These are phyloP conservation scores for Iphiclides podalirius DNA, from an alignment of 2,888 invertebrate genomes.

Conservation along the genomic window DNA sequence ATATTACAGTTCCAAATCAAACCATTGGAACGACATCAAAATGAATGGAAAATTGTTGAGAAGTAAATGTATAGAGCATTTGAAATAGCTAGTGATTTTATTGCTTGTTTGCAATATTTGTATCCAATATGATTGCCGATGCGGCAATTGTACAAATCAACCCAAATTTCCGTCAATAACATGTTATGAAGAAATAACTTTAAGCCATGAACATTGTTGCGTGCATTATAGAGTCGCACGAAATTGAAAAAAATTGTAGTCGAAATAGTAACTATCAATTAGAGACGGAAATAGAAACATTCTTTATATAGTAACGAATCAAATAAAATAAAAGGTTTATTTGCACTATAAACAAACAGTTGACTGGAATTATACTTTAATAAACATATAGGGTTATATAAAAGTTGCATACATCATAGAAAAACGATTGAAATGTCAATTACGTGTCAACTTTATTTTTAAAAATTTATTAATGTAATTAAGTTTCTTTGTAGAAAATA, in stretches of 20 bases:
- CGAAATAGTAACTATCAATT: slow-evolving; percentile 11
- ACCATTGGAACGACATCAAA: neutral
- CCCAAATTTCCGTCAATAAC: slow-evolving; percentile 35
- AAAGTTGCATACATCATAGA: too few relatives aligned
- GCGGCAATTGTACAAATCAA: slow-evolving; percentile 29
- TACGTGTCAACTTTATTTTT: too few relatives aligned
- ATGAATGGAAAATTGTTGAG: slow-evolving; percentile 2
- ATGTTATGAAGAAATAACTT: slow-evolving; percentile 43
- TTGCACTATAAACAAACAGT: too few relatives aligned
- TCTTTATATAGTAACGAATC: neutral
- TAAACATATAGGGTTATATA: too few relatives aligned
- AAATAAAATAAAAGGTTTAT: too few relatives aligned
- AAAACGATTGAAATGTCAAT: too few relatives aligned
- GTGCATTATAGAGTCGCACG: slow-evolving; percentile 36
- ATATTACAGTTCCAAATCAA: neutral
- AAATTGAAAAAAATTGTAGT: slow-evolving; percentile 46
- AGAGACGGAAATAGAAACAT: neutral
- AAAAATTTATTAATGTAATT: too few relatives aligned
- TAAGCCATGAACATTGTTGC: slow-evolving; percentile 45
- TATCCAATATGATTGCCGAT: slow-evolving; percentile 27
- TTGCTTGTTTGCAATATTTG: slow-evolving; percentile 23
- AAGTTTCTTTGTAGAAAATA: too few relatives aligned
- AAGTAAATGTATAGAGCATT: slow-evolving; percentile 10
- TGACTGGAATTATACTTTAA: too few relatives aligned
- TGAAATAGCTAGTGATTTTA: slow-evolving; percentile 20